These are phyloP conservation scores for Microplitis demolitor DNA, from an alignment of 1,140 invertebrate genomes.

Conservation along the genomic window DNA sequence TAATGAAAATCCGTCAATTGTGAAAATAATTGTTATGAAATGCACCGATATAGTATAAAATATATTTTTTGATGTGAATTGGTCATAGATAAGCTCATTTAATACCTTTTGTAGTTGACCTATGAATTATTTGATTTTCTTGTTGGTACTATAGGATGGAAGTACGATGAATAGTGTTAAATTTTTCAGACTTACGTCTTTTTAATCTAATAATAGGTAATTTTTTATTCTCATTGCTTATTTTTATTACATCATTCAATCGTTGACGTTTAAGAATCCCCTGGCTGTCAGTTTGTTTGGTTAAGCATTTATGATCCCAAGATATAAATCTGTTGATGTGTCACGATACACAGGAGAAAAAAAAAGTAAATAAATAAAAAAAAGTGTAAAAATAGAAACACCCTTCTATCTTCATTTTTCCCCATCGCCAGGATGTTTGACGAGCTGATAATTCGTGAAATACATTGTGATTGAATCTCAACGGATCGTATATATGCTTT, in stretches of 20 bases:
- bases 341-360: not conserved
- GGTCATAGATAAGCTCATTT: too few species aligned
- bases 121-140: too few species aligned
- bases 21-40: too few species aligned
- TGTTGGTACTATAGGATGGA: too few species aligned
- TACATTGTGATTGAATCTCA: conserved; percentile 27
- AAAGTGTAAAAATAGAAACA: not conserved
- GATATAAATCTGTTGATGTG: not conserved
- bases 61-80: too few species aligned
- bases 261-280: not conserved
- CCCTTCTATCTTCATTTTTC: not conserved
- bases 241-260: not conserved
- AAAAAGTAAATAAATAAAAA: not conserved
- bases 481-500: conserved; percentile 12
- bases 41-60: too few species aligned
- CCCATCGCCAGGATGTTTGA: conserved; percentile 12
- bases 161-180: too few species aligned
- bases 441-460: conserved; percentile 22
- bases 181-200: too few species aligned
- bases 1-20: too few species aligned
- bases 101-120: too few species aligned
- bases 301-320: not conserved
- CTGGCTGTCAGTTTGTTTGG: not conserved
- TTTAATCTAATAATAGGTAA: not conserved
- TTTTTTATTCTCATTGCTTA: not conserved